These are phyloP conservation scores for Luidia sarsii DNA, from an alignment of 53 echinoderm and acorn worm species.

Conservation along the genomic window DNA sequence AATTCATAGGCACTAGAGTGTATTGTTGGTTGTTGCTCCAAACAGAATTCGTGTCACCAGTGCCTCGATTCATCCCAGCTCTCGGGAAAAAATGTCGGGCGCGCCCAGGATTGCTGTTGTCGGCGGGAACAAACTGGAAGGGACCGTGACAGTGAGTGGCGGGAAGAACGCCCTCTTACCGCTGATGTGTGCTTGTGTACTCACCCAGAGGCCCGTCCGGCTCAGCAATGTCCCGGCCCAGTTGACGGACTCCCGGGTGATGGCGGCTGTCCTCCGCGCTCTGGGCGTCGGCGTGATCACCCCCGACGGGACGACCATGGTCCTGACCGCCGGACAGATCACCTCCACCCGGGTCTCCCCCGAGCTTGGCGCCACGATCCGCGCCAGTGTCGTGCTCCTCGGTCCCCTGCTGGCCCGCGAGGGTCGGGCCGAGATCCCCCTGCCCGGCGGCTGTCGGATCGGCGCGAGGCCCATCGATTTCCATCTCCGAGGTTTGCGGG, in stretches of 20 bases:
- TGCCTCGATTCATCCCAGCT: no score
- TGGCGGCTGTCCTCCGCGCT: neutral
- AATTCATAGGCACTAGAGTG: no score
- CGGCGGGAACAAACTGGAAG: conserved; percentile 1
- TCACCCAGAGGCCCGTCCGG: neutral
- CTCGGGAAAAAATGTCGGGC: no score
- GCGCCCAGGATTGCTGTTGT: neutral
- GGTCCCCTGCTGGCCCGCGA: conserved; percentile 26
- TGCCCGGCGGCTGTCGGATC: conserved; percentile 25
- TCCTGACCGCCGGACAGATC: neutral
- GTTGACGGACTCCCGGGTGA: neutral
- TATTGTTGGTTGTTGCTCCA: no score
- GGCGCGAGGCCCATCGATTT: conserved; percentile 6
- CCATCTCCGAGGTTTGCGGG: conserved; percentile 9
- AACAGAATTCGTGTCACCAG: no score
- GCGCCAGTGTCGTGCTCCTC: conserved; percentile 3
- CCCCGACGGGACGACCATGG: neutral
- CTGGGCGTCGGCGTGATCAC: conserved; percentile 1
- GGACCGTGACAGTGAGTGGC: conserved; percentile 3
- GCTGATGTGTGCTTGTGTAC: conserved; percentile 20
- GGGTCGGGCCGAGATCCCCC: conserved; percentile 2
- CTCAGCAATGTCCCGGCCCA: neutral
- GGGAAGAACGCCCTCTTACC: conserved; percentile 18
- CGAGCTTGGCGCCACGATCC: neutral
- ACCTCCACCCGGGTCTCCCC: neutral